Evolutionary conservation across 2,113 vertebrate genomes (phyloP), one percentile per base, ranked within the genome.

Genomic region (Muntiacus reevesi): DNA sequence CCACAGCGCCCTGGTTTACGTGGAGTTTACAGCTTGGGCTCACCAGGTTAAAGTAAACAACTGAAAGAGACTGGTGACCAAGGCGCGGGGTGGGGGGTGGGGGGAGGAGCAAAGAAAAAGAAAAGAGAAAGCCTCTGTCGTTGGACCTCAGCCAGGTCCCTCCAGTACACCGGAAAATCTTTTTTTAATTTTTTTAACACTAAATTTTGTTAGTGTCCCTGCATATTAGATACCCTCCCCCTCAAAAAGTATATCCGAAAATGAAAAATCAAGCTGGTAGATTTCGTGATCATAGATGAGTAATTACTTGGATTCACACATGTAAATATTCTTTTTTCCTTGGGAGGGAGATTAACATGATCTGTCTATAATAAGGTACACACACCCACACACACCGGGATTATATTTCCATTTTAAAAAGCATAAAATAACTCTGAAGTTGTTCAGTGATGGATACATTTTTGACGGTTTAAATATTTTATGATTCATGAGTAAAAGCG

Each of bases 71-170:
- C 57, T 79, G 84, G 81, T 40, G 47, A 33, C 40, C 33, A 88
- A 89, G 16, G 27, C 0, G 6, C 0, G 17, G 1, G 2, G 36
- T 1, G 3, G 2, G 2, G 1, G 16, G 0, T 1, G 15, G 9
- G 10, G 1, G 47, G 12, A 50, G 47, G 47, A 43, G 27, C 27
- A 60, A 59, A 43, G 16, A 57, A 23, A 50, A 45, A 21, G 9
- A 21, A 52, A 50, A 81, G 21, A 71, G 60, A 52, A 12, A 2
- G 3, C 3, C 17, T 78, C 36, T 94, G 30, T 50, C 83, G 45
- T 54, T 52, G 4, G 28, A 91, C 19, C 2, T 87, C 14, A 27
- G 36, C 82, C 33, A 54, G 3, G 8, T 71, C n/a, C 40, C 87
- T 92, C 43, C n/a, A 50, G 27, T 45, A 78, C 21, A 54, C 25